Base-by-base conservation (phyloP, 2,888 invertebrate species). In the Andricus curvator region DNA sequence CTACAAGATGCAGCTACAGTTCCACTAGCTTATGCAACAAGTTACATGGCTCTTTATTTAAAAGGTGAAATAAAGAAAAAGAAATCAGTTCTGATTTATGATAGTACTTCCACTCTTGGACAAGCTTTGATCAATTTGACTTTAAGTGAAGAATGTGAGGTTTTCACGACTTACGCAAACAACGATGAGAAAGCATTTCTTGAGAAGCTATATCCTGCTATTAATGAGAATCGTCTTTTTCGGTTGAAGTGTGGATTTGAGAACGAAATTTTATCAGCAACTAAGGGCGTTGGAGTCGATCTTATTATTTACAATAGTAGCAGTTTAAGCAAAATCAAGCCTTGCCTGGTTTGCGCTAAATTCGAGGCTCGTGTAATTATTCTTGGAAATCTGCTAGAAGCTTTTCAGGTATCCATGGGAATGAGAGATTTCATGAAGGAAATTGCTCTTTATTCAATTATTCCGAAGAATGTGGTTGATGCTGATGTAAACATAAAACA, bases 41-140 rank as follows among this genome's bases (percentile, higher is more conserved):
- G 91, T 1, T 95, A 95, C 86, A 94, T 94, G 86, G 94, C 95
- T 1, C 91, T 96, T 20, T 92, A 94, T 67, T 90, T 94, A 29
- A 92, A 94, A 79, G 95, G 95, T 33, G 91, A 93, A 82, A 92
- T 95, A 83, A 90, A 91, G 85, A 88, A 88, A 81, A 94, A 94
- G 0, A 91, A 93, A 79, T 90, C 90, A 44, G 84, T 94, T 41
- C 83, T 93, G 51, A 90, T 93, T 41, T 92, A 93, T 83, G 90
- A 93, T 4, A 93, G 93, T 17, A 94, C 94, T 84, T 95, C 94
- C 64, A 95, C 95, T 22, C 94, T 95, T 20, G 96, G 96, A n/a
- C 95, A 95, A 91, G 95, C 96, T 1, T 95, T 95, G 25, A 95
- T 96, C 76, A 93, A 94, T 66, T 93, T 96, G 68, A 95, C 95